Evolutionary conservation across 2,113 vertebrate genomes (phyloP).

Genomic region (Micronycteris hirsuta): DNA sequence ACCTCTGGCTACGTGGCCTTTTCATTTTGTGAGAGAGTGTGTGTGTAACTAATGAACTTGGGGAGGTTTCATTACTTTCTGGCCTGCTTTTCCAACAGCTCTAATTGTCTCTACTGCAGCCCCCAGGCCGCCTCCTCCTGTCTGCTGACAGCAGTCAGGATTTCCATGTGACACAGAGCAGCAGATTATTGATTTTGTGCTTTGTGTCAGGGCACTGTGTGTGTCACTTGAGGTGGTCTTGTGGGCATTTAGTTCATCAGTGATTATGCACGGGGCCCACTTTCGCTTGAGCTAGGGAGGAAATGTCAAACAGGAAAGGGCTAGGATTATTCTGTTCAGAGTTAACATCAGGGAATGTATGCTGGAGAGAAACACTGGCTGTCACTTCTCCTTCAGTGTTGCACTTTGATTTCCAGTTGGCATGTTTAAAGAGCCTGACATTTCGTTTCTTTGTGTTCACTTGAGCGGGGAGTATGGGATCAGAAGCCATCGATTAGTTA

Average conservation of each 20-base stretch:
- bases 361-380: conserved; percentile 31
- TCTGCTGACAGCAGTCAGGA: conserved; percentile 53
- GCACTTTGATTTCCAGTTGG: conserved; percentile 58
- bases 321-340: conserved; percentile 22
- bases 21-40: neutral
- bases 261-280: conserved; percentile 49
- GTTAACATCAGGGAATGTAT: neutral
- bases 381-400: conserved; percentile 33
- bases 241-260: conserved; percentile 55
- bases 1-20: conserved; percentile 45
- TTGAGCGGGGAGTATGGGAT: conserved; percentile 55
- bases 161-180: conserved; percentile 61
- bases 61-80: conserved; percentile 55
- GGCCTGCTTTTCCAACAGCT: conserved; percentile 30
- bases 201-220: conserved; percentile 45
- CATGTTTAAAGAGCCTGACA: conserved; percentile 64
- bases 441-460: conserved; percentile 56
- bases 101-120: conserved; percentile 34
- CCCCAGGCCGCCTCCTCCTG: conserved; percentile 1
- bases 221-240: conserved; percentile 48
- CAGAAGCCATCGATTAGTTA: conserved; percentile 46
- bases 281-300: conserved; percentile 20
- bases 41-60: conserved; percentile 34
- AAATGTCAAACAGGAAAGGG: conserved; percentile 39
- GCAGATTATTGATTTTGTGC: conserved; percentile 45